Percentiles rank a stretch among this genome's conserved stretches.
These are phyloP conservation scores for Tupaia tana DNA, from an alignment of 2,113 vertebrate genomes.

Conservation along the genomic window DNA sequence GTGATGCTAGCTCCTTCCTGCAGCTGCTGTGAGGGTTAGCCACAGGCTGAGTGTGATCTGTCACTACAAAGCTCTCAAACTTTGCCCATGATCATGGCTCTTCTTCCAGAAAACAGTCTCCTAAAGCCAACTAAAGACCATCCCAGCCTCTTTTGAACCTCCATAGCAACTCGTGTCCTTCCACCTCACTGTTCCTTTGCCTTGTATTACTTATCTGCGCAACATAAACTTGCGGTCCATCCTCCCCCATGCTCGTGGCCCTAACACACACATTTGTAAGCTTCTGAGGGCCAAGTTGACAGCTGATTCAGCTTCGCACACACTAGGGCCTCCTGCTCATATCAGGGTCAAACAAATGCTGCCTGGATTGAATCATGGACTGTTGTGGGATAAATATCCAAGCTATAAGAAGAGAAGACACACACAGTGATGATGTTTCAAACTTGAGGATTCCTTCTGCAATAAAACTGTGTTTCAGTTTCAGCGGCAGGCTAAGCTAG, in stretches of 20 bases:
- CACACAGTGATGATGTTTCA: neutral
- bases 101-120: neutral
- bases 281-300: neutral
- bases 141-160: neutral
- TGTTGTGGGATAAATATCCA: neutral
- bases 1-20: rapidly evolving
- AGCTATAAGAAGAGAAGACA: neutral
- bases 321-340: neutral
- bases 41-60: rapidly evolving
- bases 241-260: no score
- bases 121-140: neutral
- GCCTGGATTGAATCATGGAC: neutral
- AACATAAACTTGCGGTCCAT: neutral
- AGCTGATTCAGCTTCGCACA: neutral
- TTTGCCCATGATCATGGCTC: neutral
- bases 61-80: neutral
- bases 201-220: no score
- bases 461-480: constrained; percentile 61
- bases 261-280: neutral
- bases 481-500: constrained; percentile 46
- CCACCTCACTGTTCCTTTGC: neutral
- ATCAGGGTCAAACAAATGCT: neutral
- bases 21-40: neutral
- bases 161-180: rapidly evolving
- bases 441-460: constrained; percentile 71